Conservation (phyloP, 2,113 vertebrate species). For the Anhinga rufa region DNA sequence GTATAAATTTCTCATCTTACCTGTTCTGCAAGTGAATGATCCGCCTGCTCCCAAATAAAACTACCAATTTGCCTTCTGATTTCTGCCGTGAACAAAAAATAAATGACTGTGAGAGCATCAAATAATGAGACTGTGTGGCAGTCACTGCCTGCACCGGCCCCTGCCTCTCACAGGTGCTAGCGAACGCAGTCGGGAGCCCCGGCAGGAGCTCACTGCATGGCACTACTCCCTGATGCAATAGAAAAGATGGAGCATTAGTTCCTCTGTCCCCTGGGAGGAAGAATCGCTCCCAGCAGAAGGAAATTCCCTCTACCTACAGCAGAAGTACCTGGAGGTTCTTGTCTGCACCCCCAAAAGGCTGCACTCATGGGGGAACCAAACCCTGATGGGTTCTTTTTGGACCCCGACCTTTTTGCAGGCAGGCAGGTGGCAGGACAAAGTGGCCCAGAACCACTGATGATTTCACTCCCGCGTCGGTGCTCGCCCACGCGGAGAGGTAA, state of each 20-base stretch:
- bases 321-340: neutral
- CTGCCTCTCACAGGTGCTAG: neutral
- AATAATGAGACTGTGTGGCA: accelerated
- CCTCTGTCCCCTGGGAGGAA: neutral
- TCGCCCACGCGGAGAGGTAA: constrained; percentile 58
- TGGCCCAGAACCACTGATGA: constrained; percentile 58
- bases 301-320: neutral
- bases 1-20: constrained; percentile 44
- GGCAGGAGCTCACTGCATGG: neutral
- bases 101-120: neutral
- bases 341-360: neutral
- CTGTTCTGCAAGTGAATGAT: constrained; percentile 8
- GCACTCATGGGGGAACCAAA: neutral
- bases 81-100: constrained; percentile 53
- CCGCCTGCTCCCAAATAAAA: constrained; percentile 76
- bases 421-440: constrained; percentile 73
- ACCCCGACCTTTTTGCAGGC: constrained; percentile 71
- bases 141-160: accelerated
- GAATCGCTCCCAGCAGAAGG: neutral
- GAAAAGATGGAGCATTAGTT: neutral
- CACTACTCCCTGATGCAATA: accelerated
- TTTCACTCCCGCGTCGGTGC: neutral
- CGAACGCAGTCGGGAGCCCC: neutral
- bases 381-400: accelerated
- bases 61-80: constrained; percentile 72